Base-by-base conservation (phyloP, 2,113 vertebrate species). In the Hippocampus comes region DNA sequence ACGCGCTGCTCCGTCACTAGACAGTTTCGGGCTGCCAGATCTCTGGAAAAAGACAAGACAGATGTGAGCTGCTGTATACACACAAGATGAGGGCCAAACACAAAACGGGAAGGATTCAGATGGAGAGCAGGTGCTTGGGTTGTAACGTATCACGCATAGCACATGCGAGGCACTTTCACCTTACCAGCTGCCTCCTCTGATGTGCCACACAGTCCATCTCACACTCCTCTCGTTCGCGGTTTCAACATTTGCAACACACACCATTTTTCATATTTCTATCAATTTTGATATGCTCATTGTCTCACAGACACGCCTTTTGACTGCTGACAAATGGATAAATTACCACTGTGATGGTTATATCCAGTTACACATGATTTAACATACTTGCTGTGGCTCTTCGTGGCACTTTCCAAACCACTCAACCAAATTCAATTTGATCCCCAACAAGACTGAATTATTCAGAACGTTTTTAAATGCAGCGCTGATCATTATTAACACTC, bases 11-110 rank as follows among this genome's bases (percentile, higher is more conserved):
- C 95, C 0, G 94, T 93, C 78, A 99, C 97, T 70, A 99, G 91
- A 85, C 97, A 99, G 92, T 99, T 99, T 68, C 97, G 93, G 0
- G 97, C 97, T 0, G 97, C 97, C 81, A 99, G 88, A 86, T 99
- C 97, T 81, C 97, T 99, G 48, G 17, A 67, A 59, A 65, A 46
- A 72, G 34, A 73, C 49, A 61, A 34, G 12, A 46, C 18, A 23
- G 34, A 69, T 63, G 30, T 41, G 15, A 68, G 23, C 66, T 30
- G 46, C 59, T 60, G 48, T 59, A 23, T 3, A n/a, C 1, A 43
- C 27, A 60, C 49, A 30, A 65, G 56, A 55, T 49, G 4, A 74
- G 64, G 55, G 57, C 63, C n/a, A 27, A 25, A 69, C n/a, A 49
- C 30, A 61, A 69, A 63, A 60, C 18, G n/a, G 59, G 14, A 25